These are phyloP conservation scores for Ochropleura plecta DNA, from an alignment of 2,888 invertebrate species.

Conservation along the genomic window DNA sequence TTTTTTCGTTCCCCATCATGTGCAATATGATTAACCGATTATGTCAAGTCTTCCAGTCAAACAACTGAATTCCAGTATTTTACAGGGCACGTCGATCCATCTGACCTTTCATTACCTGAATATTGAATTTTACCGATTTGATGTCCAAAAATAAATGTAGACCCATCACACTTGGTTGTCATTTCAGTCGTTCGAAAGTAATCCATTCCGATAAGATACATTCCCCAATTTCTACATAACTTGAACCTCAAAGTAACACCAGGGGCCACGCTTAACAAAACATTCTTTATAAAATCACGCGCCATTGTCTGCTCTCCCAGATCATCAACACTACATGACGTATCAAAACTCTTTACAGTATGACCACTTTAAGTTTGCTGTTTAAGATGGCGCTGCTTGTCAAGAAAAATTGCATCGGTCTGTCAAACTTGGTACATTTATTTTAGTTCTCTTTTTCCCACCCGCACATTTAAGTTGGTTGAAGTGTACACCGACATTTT, in stretches of 20 bases:
- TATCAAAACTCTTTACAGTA: slow-evolving; percentile 32
- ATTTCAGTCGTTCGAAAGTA: too few relatives aligned
- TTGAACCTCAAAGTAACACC: slow-evolving; percentile 62
- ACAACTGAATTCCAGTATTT: too few relatives aligned
- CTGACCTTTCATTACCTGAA: too few relatives aligned
- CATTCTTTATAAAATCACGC: slow-evolving; percentile 70
- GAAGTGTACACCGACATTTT: slow-evolving; percentile 41
- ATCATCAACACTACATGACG: slow-evolving; percentile 50
- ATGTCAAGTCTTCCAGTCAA: too few relatives aligned
- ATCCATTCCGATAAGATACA: not conserved
- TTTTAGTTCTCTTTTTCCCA: not conserved
- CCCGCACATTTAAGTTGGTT: not conserved
- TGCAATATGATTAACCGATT: too few relatives aligned
- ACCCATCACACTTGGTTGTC: too few relatives aligned
- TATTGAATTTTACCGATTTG: too few relatives aligned
- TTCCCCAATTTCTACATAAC: slow-evolving; percentile 9
- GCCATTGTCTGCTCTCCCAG: slow-evolving; percentile 67
- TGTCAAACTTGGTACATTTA: not conserved
- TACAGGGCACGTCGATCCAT: too few relatives aligned
- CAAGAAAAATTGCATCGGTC: not conserved
- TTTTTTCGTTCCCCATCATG: too few relatives aligned
- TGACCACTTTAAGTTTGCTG: not conserved
- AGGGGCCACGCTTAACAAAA: slow-evolving; percentile 66
- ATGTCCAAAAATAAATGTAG: too few relatives aligned
- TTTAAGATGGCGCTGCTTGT: not conserved